phyloP scores from a whole-genome alignment of 1,140 invertebrate species.

The Brachionus sp. region DNA sequence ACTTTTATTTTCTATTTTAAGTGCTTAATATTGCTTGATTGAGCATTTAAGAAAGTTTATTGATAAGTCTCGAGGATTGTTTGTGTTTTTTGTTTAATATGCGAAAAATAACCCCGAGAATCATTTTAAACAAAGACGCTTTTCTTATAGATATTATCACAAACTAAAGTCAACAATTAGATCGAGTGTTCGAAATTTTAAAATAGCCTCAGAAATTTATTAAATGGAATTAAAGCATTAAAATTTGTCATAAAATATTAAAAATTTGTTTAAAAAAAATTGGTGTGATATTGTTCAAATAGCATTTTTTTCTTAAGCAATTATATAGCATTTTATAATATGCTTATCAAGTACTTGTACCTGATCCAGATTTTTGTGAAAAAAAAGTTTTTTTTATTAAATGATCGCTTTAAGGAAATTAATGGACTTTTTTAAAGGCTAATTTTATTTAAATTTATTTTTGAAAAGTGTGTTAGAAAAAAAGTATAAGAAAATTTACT shows the following conservation, averaged over 20 bases:
- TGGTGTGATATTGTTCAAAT: no score
- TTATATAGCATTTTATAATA: not conserved
- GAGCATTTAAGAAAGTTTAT: not conserved
- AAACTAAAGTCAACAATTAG: not conserved
- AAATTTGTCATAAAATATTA: not conserved
- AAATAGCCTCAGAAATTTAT: not conserved
- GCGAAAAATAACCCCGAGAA: not conserved
- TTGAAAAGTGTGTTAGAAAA: no score
- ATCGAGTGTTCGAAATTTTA: not conserved
- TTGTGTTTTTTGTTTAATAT: not conserved
- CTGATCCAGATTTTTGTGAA: no score
- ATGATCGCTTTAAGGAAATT: no score
- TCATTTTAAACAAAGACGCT: not conserved
- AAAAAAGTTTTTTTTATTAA: no score
- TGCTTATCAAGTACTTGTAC: not conserved
- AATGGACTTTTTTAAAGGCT: no score
- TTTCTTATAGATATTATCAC: not conserved
- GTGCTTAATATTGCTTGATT: not conserved
- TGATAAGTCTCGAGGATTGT: not conserved
- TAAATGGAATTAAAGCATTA: not conserved
- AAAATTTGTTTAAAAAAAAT: not conserved
- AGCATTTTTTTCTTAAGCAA: not conserved
- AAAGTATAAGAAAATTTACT: no score
- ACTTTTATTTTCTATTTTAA: not conserved
- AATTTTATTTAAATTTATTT: no score